Conservation (phyloP, 2,113 vertebrate species). For the Oreochromis niloticus region DNA sequence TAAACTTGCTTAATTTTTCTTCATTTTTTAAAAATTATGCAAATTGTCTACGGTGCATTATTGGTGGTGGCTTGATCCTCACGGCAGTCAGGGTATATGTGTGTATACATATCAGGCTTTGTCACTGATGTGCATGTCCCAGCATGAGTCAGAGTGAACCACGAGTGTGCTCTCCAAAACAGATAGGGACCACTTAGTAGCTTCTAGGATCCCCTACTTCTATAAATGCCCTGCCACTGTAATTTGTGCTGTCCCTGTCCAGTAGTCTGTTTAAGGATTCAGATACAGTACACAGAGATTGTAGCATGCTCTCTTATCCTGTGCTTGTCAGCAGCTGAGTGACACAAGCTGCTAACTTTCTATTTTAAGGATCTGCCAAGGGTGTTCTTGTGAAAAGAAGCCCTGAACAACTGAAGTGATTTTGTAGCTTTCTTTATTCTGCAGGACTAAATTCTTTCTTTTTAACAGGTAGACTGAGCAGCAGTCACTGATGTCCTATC, state of each 20-base stretch:
- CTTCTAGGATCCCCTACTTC: constrained; percentile 50
- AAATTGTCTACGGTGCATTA: neutral
- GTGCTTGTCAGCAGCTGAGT: constrained; percentile 79
- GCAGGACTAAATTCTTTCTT: constrained; percentile 26
- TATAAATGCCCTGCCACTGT: constrained; percentile 40
- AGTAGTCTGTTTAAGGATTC: constrained; percentile 62
- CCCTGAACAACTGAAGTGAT: constrained; percentile 41
- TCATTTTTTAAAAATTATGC: neutral
- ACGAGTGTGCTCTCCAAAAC: constrained; percentile 52
- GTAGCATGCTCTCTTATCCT: constrained; percentile 71
- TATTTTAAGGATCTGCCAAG: constrained; percentile 76
- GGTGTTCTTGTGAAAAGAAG: constrained; percentile 64
- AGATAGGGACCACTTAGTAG: constrained; percentile 68
- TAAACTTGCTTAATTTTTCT: neutral
- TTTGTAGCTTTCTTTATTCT: constrained; percentile 67
- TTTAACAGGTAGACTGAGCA: constrained; percentile 50
- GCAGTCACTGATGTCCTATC: constrained; percentile 44
- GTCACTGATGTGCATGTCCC: constrained; percentile 41
- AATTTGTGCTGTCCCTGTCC: constrained; percentile 44
- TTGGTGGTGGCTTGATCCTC: neutral
- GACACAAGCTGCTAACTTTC: constrained; percentile 83
- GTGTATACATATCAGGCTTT: constrained; percentile 1
- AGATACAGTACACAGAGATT: constrained; percentile 65
- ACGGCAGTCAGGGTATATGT: neutral
- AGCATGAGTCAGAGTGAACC: constrained; percentile 46